Base-by-base conservation (phyloP, 2,113 vertebrate species). In the Labrus mixtus region DNA sequence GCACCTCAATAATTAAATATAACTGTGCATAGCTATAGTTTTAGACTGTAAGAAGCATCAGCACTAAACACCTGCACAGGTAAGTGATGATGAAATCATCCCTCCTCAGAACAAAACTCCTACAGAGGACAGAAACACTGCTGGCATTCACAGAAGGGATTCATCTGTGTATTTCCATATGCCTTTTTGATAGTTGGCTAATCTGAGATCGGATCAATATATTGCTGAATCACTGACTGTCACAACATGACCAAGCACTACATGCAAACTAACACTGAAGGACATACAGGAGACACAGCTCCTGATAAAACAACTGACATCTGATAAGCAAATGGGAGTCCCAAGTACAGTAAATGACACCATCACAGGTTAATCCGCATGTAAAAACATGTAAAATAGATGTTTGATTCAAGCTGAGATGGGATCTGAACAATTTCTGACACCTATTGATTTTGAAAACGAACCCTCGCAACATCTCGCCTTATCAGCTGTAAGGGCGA, bases 241-340 rank as follows among this genome's bases (percentile, higher is more conserved):
- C 36, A 29, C 36, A 65, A 66, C 43, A 59, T 45, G 33, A 22
- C 54, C 57, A 61, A 46, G 22, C 33, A n/a, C n/a, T 0, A 48
- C 67, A 85, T 80, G 89, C 81, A 89, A 83, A 89, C 54, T 37
- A 25, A 69, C 62, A 65, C 23, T 19, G 62, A 58, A 82, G 71
- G 46, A 76, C 66, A 60, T 36, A 66, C 66, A 41, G 69, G 8
- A 20, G 22, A 55, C 17, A 51, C 60, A 6, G 71, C 20, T 56
- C 5, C 16, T 6, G 78, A 86, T 88, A 87, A 83, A 83, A 76
- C 76, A 87, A 89, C 87, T 73, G 82, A 66, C 82, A 90, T 88
- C 84, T 90, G 87, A 90, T 88, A 90, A 68, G 82, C 80, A 92
- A 87, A 90, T 80, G 37, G 25, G 48, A 73, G 68, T 6, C 57